Evolutionary conservation across 2,797 vertebrate species (phyloP).

Genomic region (Acipenser transmontanus): DNA sequence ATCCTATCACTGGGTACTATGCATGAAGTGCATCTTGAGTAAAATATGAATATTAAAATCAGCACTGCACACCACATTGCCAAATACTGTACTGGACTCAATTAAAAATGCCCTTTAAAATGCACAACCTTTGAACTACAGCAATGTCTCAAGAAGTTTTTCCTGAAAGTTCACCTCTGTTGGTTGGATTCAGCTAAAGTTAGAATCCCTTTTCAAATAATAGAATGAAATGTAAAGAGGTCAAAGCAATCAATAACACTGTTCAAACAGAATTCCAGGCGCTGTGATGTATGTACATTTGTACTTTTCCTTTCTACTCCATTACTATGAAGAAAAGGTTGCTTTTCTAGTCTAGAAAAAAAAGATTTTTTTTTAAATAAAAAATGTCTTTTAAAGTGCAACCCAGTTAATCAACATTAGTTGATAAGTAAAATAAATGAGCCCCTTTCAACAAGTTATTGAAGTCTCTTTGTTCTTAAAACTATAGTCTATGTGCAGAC

Average conservation of each 20-base stretch:
- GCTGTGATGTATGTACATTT: conserved; percentile 76
- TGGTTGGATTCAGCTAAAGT: conserved; percentile 71
- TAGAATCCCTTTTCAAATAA: conserved; percentile 87
- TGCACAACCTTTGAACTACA: conserved; percentile 87
- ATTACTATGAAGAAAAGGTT: conserved; percentile 68
- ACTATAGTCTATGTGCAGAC: too few relatives aligned
- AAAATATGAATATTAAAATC: conserved; percentile 4
- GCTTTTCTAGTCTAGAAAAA: conserved; percentile 24
- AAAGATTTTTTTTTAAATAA: too few relatives aligned
- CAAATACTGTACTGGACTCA: conserved; percentile 63
- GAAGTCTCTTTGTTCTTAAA: too few relatives aligned
- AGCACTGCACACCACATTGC: conserved; percentile 50
- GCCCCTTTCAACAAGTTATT: too few relatives aligned
- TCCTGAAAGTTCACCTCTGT: conserved; percentile 79
- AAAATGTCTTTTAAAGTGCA: too few relatives aligned
- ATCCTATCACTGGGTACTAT: neutral
- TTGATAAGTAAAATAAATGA: too few relatives aligned
- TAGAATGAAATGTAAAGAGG: conserved; percentile 77
- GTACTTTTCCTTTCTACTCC: conserved; percentile 79
- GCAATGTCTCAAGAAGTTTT: conserved; percentile 76
- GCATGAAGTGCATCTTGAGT: neutral
- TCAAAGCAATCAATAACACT: conserved; percentile 83
- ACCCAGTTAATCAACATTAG: too few relatives aligned
- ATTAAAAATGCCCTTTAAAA: conserved; percentile 97
- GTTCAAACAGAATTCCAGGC: conserved; percentile 90